Base-by-base conservation (phyloP, 2,797 vertebrate genomes). In the Emys orbicularis region DNA sequence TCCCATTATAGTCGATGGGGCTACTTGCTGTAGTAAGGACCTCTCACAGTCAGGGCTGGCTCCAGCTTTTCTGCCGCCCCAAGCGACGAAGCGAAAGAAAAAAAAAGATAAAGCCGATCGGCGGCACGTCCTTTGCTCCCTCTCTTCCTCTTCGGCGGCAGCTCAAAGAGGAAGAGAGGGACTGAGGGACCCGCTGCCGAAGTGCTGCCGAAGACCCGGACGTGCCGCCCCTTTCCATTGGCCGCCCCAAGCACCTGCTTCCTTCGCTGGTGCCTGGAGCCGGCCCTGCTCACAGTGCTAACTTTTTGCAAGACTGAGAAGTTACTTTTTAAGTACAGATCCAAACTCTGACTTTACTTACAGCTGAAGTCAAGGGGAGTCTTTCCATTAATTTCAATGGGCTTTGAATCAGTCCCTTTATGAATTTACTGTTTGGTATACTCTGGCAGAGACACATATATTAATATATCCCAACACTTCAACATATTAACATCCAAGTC, bases 401-500 rank as follows among this genome's bases (percentile, higher is more conserved):
- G 5, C 6, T 83, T 86, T 52, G 31, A 54, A 59, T 2, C 2
- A 23, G 4, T 5, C 2, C 3, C 31, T 72, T 4, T 11, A 56
- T 65, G 86, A 89, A 81, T 2, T n/a, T 37, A 56, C 3, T 16
- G 15, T 52, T 5, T 23, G 92, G 57, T 79, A 87, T 85, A 85
- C 27, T 84, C 57, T n/a, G 65, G 18, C 3, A 90, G 16, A 47
- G 85, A 86, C 0, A 9, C 9, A 5, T 37, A 81, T 31, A 61
- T 31, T 11, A 57, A 81, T 56, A 23, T 81, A 94, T 56, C 25
- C 76, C 52, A 81, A 65, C 92, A 86, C 19, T 89, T 91, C 74
- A 19, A 6, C 61, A 23, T 81, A 61, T 90, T n/a, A 86, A 74
- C 82, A 68, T 65, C 74, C 80, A 96, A 90, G 47, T 61, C 84